Percentiles rank a stretch among this genome's conserved stretches.
phyloP scores from a whole-genome alignment of 2,888 invertebrate species.

The Brenthis ino region DNA sequence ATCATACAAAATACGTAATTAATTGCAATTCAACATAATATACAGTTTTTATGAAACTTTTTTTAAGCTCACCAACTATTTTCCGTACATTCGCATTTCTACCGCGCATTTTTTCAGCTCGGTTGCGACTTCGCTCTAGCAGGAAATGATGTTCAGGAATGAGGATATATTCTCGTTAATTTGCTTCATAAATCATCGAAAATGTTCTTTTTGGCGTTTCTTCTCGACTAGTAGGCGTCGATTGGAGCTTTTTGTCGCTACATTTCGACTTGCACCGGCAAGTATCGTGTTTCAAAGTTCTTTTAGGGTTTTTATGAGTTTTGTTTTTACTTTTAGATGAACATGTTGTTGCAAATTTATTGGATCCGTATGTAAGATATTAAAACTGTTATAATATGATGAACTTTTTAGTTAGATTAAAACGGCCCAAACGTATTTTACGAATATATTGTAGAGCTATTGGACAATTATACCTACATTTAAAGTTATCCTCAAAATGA shows the following conservation, averaged over 20 bases:
- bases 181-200: constrained; percentile 81
- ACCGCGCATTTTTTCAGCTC: constrained; percentile 61
- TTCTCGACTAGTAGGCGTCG: constrained; percentile 51
- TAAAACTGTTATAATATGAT: not conserved
- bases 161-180: constrained; percentile 82
- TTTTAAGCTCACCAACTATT: constrained; percentile 1
- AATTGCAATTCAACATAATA: too few relatives aligned
- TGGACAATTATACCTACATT: too few relatives aligned
- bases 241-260: constrained; percentile 67
- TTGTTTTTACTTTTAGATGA: constrained; percentile 43
- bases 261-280: constrained; percentile 53
- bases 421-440: too few relatives aligned
- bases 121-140: constrained; percentile 72
- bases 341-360: constrained; percentile 38
- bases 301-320: constrained; percentile 50
- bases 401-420: not conserved
- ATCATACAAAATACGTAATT: too few relatives aligned
- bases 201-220: constrained; percentile 70
- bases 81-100: constrained; percentile 53
- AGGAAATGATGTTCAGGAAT: constrained; percentile 80
- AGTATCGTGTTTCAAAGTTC: constrained; percentile 64
- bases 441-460: too few relatives aligned
- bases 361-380: constrained; percentile 27
- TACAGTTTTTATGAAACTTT: too few relatives aligned
- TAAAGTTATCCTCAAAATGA: too few relatives aligned